Conservation (phyloP, 2,888 invertebrate species). For the Gibbula magus region DNA sequence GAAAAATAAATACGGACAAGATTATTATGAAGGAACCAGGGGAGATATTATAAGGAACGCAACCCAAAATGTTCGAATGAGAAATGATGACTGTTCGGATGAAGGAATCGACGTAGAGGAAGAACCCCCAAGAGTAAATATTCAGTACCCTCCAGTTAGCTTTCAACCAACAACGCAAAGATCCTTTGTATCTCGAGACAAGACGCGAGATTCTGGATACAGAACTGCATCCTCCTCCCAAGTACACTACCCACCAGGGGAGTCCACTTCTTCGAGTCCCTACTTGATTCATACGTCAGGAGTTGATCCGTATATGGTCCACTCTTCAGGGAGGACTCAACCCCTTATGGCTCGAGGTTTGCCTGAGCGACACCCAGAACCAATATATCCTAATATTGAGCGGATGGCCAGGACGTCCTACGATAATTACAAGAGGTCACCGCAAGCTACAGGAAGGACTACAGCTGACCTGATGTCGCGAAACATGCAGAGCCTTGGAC, state of each 20-base stretch:
- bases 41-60: slow-evolving; percentile 41
- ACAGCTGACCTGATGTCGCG: too few species aligned
- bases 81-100: slow-evolving; percentile 17
- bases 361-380: not conserved
- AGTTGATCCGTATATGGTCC: too few species aligned
- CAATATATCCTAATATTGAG: not conserved
- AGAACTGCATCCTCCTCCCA: not conserved
- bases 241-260: not conserved
- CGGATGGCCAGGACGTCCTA: not conserved
- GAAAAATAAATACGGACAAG: slow-evolving; percentile 43
- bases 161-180: not conserved
- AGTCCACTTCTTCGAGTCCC: not conserved
- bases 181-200: not conserved
- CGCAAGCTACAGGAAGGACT: too few species aligned
- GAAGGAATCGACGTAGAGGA: slow-evolving; percentile 12
- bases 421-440: not conserved
- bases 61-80: not conserved
- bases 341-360: not conserved
- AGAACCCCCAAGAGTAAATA: slow-evolving; percentile 5
- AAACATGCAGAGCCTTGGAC: not conserved
- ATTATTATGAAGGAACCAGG: slow-evolving; percentile 51
- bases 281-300: too few species aligned
- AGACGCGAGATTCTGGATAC: slow-evolving; percentile 16
- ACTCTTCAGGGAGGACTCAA: not conserved
- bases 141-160: not conserved